Evolutionary conservation across 2,113 vertebrate genomes (phyloP).

Genomic region (Muntiacus reevesi): DNA sequence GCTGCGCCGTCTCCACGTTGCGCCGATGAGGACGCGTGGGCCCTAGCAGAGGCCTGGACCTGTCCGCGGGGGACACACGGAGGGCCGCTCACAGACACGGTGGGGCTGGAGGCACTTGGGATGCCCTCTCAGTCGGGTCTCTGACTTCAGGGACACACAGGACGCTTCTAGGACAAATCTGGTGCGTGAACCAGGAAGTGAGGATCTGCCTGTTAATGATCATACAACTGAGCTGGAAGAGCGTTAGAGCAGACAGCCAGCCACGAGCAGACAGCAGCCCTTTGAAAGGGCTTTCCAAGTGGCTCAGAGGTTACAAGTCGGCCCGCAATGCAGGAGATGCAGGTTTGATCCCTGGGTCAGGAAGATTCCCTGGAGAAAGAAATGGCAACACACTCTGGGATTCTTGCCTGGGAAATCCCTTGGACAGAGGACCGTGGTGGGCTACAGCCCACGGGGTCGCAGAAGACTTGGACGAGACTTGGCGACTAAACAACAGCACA

Average conservation of each 20-base stretch:
- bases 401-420: background rate
- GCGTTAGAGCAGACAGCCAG: background rate
- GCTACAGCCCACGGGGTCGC: background rate
- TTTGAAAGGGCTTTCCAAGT: background rate
- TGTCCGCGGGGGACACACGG: background rate
- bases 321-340: background rate
- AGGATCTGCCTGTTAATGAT: background rate
- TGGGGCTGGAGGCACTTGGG: background rate
- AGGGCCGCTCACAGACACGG: background rate
- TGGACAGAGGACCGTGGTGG: background rate
- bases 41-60: background rate
- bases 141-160: background rate
- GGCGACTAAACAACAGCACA: accelerated
- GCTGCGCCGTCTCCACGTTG: accelerated
- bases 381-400: background rate
- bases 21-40: too few relatives aligned
- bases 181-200: background rate
- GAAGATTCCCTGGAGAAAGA: background rate
- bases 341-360: background rate
- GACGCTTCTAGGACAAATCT: background rate
- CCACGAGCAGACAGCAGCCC: background rate
- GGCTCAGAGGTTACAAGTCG: background rate
- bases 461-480: background rate
- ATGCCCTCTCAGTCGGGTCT: background rate
- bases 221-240: background rate